Evolutionary conservation across 2,113 vertebrate species (phyloP).

Genomic region (Epinephelus lanceolatus): DNA sequence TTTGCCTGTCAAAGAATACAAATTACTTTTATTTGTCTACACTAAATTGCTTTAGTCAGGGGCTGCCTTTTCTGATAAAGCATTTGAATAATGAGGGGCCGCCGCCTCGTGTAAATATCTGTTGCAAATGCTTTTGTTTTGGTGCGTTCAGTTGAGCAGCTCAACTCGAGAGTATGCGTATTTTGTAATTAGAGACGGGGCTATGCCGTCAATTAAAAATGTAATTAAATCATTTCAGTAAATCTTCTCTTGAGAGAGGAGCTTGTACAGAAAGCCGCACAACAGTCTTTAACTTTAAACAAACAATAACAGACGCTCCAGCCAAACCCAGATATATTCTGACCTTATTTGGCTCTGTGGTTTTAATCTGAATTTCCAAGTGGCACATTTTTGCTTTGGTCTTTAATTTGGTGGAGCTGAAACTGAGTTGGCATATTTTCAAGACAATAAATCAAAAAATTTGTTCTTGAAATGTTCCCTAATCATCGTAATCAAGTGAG

Average conservation of each 20-base stretch:
- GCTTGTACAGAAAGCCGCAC: constrained; percentile 7
- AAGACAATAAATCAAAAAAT: constrained; percentile 31
- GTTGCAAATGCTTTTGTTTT: constrained; percentile 45
- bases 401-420: constrained; percentile 41
- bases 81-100: constrained; percentile 42
- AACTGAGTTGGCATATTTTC: constrained; percentile 21
- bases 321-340: constrained; percentile 11
- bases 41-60: constrained; percentile 57
- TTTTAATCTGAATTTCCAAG: constrained; percentile 32
- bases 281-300: constrained; percentile 12
- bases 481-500: constrained; percentile 37
- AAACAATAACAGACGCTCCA: constrained; percentile 5
- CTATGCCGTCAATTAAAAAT: constrained; percentile 32
- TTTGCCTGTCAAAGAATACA: constrained; percentile 49
- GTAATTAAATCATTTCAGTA: constrained; percentile 26
- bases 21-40: constrained; percentile 51
- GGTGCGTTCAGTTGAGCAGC: constrained; percentile 19
- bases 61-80: constrained; percentile 50
- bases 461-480: constrained; percentile 21
- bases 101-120: constrained; percentile 38
- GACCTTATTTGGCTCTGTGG: constrained; percentile 16
- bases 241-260: constrained; percentile 33
- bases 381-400: constrained; percentile 10
- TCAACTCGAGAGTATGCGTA: neutral
- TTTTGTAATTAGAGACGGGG: constrained; percentile 45